These are phyloP conservation scores for Latheticus oryzae DNA, from an alignment of 2,888 invertebrate genomes.

Conservation along the genomic window DNA sequence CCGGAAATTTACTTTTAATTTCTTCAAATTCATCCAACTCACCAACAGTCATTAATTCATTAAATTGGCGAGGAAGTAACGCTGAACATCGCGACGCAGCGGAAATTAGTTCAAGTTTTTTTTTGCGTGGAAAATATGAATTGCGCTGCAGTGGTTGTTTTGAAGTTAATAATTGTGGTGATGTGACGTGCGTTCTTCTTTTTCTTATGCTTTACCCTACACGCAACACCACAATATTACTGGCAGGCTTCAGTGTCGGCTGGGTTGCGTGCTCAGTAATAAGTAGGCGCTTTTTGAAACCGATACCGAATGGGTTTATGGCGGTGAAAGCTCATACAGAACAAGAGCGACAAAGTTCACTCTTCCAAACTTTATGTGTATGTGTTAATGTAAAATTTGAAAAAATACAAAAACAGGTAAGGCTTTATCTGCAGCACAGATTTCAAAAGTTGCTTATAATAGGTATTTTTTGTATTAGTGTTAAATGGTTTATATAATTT, in stretches of 20 bases:
- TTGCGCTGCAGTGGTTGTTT: constrained; percentile 11
- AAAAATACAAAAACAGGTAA: too few relatives aligned
- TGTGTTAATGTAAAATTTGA: too few relatives aligned
- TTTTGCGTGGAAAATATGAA: constrained; percentile 5
- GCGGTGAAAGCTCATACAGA: too few relatives aligned
- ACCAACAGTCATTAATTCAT: constrained; percentile 17
- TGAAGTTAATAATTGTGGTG: constrained; percentile 10
- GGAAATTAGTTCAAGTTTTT: constrained; percentile 21
- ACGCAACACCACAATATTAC: constrained; percentile 48
- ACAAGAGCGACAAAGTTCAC: too few relatives aligned
- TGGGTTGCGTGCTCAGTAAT: constrained; percentile 59
- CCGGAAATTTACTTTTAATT: constrained; percentile 51
- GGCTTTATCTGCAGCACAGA: too few relatives aligned
- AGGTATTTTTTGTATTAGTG: too few relatives aligned
- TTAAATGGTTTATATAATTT: too few relatives aligned
- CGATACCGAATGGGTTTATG: constrained; percentile 40
- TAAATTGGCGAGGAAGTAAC: constrained; percentile 6
- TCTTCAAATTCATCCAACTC: constrained; percentile 41
- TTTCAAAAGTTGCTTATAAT: too few relatives aligned
- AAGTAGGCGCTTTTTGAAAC: constrained; percentile 59
- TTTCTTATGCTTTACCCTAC: too few relatives aligned
- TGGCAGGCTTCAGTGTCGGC: constrained; percentile 55
- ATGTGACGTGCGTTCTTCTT: constrained; percentile 26
- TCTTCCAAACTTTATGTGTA: too few relatives aligned
- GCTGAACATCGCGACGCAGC: constrained; percentile 6